Percentiles rank a stretch among this genome's conserved stretches.
Evolutionary conservation across 2,888 invertebrate genomes (phyloP).

Genomic region (Noctua janthe): DNA sequence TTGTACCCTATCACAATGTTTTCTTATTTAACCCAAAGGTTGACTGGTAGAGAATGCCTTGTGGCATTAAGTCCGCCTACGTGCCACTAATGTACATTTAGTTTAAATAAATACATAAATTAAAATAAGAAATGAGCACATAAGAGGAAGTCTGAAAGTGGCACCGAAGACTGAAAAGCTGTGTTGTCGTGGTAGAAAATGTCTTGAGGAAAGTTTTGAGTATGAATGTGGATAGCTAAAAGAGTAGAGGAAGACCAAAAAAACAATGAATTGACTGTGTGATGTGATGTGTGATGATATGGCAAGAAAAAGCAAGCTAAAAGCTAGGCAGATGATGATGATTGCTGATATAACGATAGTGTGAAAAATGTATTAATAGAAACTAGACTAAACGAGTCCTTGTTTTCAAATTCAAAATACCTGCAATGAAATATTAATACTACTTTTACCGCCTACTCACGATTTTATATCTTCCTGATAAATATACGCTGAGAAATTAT

Average conservation of each 20-base stretch:
- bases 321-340: not conserved
- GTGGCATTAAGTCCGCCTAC: no score
- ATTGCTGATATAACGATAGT: not conserved
- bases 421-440: not conserved
- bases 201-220: not conserved
- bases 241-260: not conserved
- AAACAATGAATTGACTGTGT: not conserved
- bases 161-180: not conserved
- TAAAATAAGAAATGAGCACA: not conserved
- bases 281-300: no score
- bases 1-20: no score
- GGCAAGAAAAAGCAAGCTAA: not conserved
- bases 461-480: constrained; percentile 14
- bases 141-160: not conserved
- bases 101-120: no score
- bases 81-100: no score
- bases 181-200: not conserved
- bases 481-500: constrained; percentile 19
- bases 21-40: no score
- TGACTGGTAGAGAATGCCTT: no score
- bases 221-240: not conserved
- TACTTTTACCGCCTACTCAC: not conserved
- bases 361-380: not conserved
- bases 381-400: not conserved
- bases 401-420: not conserved